A percentile compares a stretch with the other conserved stretches of the same genome.
These are phyloP conservation scores for Prunella fulvescens DNA, from an alignment of 2,113 vertebrate genomes.

Conservation along the genomic window DNA sequence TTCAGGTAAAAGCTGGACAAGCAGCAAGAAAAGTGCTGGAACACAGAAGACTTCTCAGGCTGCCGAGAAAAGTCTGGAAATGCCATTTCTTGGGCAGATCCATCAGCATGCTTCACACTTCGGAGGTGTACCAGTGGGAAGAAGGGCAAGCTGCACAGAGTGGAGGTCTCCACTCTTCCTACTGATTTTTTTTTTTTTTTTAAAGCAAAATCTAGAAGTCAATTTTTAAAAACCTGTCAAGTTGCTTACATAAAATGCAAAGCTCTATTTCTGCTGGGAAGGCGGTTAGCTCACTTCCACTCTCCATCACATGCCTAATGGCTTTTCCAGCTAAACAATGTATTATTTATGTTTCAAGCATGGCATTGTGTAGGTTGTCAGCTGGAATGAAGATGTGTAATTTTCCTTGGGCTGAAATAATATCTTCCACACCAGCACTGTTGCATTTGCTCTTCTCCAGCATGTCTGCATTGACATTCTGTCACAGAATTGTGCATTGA, in stretches of 20 bases:
- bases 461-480: background rate
- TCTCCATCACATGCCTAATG: background rate
- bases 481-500: background rate
- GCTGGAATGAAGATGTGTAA: constrained; percentile 35
- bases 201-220: background rate
- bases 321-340: constrained; percentile 8
- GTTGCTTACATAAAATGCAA: background rate
- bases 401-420: constrained; percentile 41
- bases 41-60: background rate
- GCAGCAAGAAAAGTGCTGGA: background rate
- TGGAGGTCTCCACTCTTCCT: background rate
- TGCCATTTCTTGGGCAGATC: background rate
- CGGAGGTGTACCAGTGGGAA: background rate
- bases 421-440: background rate
- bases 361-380: constrained; percentile 61
- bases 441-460: constrained; percentile 14
- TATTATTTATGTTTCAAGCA: constrained; percentile 38
- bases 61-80: background rate
- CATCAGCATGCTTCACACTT: background rate
- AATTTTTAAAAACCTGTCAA: background rate
- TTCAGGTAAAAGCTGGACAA: background rate
- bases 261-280: background rate
- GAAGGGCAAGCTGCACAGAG: background rate
- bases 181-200: background rate
- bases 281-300: background rate